Conservation (phyloP, 2,797 vertebrate species). For the Syngnathus rostellatus region DNA sequence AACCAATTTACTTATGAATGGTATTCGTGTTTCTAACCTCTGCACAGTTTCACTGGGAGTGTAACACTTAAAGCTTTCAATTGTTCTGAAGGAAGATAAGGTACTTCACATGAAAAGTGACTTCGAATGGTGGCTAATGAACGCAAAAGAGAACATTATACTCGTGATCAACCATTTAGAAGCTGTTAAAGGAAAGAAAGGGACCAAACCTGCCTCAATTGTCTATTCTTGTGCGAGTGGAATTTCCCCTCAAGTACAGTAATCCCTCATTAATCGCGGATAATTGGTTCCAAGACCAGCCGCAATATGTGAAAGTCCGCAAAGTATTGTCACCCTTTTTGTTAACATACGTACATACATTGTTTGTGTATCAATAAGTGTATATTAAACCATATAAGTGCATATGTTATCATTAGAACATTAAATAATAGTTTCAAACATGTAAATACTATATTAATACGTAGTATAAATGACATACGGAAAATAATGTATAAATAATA, state of each 20-base stretch:
- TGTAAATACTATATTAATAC: no score
- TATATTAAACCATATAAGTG: no score
- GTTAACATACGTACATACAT: no score
- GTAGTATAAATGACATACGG: no score
- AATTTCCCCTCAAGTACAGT: not conserved
- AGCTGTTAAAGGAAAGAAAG: not conserved
- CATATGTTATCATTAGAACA: no score
- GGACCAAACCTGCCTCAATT: not conserved
- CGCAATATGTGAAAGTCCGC: no score
- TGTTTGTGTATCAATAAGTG: no score
- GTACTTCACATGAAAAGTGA: not conserved
- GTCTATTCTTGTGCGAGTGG: not conserved
- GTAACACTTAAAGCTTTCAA: not conserved
- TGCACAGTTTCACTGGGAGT: not conserved
- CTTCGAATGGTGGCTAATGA: not conserved
- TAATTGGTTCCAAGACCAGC: no score
- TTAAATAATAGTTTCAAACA: no score
- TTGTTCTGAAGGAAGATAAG: not conserved
- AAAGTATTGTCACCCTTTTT: no score
- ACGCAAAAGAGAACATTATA: not conserved
- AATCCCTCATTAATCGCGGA: no score
- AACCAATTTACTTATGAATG: not conserved
- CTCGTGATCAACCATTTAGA: not conserved
- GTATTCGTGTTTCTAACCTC: not conserved
- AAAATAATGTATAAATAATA: no score